Conservation (phyloP, 1,140 invertebrate species). For the Bombus ignitus region DNA sequence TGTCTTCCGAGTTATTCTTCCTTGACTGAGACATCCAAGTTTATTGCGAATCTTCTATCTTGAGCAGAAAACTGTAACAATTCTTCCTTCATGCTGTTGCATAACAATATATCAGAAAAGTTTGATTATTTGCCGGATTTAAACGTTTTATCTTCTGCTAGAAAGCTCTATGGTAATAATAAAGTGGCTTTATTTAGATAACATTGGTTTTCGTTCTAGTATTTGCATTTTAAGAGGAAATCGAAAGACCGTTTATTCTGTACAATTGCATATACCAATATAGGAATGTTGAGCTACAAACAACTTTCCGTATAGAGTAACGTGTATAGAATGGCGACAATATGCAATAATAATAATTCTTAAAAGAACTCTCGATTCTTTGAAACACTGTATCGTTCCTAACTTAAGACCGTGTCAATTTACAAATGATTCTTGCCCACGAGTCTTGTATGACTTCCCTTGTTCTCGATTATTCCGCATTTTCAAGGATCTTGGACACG, state of each 20-base stretch:
- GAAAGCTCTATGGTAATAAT: not conserved
- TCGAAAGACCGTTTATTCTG: too few relatives aligned
- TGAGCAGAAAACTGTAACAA: not conserved
- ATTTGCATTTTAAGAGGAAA: not conserved
- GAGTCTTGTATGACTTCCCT: not conserved
- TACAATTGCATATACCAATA: too few relatives aligned
- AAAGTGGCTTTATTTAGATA: not conserved
- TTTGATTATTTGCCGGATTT: not conserved
- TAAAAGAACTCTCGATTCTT: not conserved
- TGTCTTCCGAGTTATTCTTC: not conserved
- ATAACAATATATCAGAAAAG: not conserved
- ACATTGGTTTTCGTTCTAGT: not conserved
- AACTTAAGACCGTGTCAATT: not conserved
- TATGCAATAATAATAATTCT: too few relatives aligned
- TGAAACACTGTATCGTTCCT: not conserved
- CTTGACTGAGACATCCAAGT: not conserved
- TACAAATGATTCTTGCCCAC: too few relatives aligned
- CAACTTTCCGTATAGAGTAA: too few relatives aligned
- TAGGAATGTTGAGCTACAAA: too few relatives aligned
- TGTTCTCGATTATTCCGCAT: too few relatives aligned
- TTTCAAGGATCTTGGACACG: not conserved
- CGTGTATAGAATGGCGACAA: too few relatives aligned
- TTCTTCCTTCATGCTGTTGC: not conserved
- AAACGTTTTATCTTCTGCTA: not conserved
- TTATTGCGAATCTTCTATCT: constrained; percentile 2